Evolutionary conservation across 2,797 vertebrate species (phyloP), one percentile per base, ranked within the genome.

Genomic region (Sparus aurata): DNA sequence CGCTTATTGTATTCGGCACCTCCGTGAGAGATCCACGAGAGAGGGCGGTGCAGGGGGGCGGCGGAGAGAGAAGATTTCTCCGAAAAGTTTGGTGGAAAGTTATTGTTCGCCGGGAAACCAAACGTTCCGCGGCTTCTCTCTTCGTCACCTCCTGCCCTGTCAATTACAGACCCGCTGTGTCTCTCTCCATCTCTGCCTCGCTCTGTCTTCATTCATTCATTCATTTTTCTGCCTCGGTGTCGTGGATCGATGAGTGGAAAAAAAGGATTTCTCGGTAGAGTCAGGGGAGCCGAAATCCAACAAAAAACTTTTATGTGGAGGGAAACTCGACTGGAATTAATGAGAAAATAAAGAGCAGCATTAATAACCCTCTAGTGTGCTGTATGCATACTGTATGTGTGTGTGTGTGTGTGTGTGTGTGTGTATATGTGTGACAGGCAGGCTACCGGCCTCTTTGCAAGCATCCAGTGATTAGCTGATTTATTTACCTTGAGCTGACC

Each of bases 401-500:
- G 34, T 34, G 34, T 34, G 34, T 34, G 34, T 69, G 53, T 58
- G 69, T 76, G 54, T 72, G 7, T 69, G 53, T 58, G 69, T 76
- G 54, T 72, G 7, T 54, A 52, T 53, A 52, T 54, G 38, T 23
- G 38, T 23, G 75, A 86, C 9, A 4, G 71, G 43, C 77, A 49
- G 62, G 5, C 34, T 18, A 18, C 49, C 49, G 61, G 68, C 61
- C 22, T 73, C 84, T 73, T 74, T 54, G 59, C 63, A 69, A 61
- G 74, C 41, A 73, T 73, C 50, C 45, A 75, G 34, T 75, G 80
- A 89, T 83, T 82, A 50, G 79, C 20, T 23, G 73, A 82, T 85
- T 75, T 82, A 89, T 91, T 85, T 79, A 77, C 72, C 74, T 84
- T 79, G 12, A 64, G 77, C 76, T 27, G 63, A 59, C 76, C 72